Evolutionary conservation across 2,888 invertebrate species (phyloP).

Genomic region (Muschampia plurimacula): DNA sequence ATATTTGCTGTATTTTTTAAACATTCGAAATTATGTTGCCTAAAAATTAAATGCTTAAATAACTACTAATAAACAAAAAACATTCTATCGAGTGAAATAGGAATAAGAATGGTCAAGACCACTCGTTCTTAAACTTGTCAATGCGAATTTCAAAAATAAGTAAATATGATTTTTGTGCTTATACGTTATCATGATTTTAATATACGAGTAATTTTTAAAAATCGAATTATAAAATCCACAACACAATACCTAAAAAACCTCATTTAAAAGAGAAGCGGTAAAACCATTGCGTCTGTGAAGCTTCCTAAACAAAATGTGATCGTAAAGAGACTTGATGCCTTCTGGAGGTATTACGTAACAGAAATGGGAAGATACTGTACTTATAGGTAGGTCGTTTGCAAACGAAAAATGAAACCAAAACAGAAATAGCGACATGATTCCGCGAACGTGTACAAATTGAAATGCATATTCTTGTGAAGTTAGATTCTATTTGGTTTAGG

Average conservation of each 20-base stretch:
- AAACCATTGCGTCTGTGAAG: constrained; percentile 21
- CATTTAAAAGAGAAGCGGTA: constrained; percentile 12
- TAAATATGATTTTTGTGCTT: too few species aligned
- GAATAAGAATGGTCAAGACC: too few species aligned
- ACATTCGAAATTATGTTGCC: too few species aligned
- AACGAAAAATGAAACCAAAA: constrained; percentile 14
- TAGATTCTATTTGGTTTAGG: constrained; percentile 33
- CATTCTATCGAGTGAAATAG: too few species aligned
- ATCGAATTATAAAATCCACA: neutral
- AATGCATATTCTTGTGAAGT: constrained; percentile 33
- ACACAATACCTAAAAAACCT: neutral
- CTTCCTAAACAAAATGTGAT: constrained; percentile 28
- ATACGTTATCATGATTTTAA: too few species aligned
- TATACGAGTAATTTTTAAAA: neutral
- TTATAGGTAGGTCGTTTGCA: constrained; percentile 2
- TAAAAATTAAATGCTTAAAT: too few species aligned
- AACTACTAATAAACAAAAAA: too few species aligned
- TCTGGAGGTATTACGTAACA: constrained; percentile 19
- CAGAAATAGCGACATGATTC: constrained; percentile 24
- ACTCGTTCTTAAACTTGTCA: too few species aligned
- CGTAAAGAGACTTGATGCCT: constrained; percentile 24
- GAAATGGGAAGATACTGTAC: neutral
- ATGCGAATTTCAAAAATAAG: too few species aligned
- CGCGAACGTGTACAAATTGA: constrained; percentile 30
- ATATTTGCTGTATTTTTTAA: too few species aligned